Evolutionary conservation across 2,113 vertebrate genomes (phyloP), one percentile per base, ranked within the genome.

Genomic region (Odontesthes bonariensis): DNA sequence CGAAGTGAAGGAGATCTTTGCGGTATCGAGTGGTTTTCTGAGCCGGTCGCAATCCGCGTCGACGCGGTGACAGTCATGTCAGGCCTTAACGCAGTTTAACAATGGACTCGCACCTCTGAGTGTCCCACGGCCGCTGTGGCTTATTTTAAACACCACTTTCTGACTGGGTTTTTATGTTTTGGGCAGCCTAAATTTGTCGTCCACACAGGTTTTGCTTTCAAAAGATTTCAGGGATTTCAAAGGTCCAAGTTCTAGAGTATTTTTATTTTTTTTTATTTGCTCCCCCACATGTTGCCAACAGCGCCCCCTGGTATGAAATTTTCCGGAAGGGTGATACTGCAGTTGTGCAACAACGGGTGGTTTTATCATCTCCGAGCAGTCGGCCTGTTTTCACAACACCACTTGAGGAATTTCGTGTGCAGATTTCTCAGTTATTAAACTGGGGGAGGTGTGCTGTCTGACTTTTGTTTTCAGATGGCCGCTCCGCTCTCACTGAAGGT

Each of bases 21-120:
- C 20, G 61, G 8, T 8, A 1, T 62, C n/a, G 69, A 47, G 55
- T 19, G 31, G 40, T 53, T 81, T 63, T 63, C 14, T 61, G 58
- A 47, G 62, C 52, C 61, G 51, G 33, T 54, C 10, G 7, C 2
- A n/a, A 66, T 60, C 52, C 55, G 42, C 2, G 40, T 23, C 53
- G 59, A 66, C 82, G 32, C 31, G 46, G 33, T 38, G 69, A 49
- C 83, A 27, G 60, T 27, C 62, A 27, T 54, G 70, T 23, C 82
- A 72, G 88, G 87, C 92, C 89, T 84, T 60, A 3, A 1, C 73
- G 59, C 63, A 33, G 27, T 74, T 61, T 75, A 84, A 91, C 88
- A 91, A 93, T 85, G 88, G 92, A 83, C 70, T 31, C 81, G 22
- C 38, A 63, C 19, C 22, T 61, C 17, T 10, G 11, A 71, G 53